phyloP scores from a whole-genome alignment of 2,113 vertebrate genomes.

The Crotalus tigris region DNA sequence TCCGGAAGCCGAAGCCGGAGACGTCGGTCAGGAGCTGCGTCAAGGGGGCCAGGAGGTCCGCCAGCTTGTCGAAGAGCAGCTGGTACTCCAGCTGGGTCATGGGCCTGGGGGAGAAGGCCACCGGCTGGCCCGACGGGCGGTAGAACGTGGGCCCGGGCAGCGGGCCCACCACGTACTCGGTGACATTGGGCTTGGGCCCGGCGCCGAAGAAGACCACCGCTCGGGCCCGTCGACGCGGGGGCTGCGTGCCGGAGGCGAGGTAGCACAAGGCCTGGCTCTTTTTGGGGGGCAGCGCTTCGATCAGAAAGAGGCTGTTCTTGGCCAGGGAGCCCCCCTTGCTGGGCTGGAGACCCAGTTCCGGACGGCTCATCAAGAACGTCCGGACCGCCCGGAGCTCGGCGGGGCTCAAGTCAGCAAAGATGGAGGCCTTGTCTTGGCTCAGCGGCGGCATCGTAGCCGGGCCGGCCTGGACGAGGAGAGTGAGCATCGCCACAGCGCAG shows the following conservation, averaged over 20 bases:
- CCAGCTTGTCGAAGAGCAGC: constrained; percentile 60
- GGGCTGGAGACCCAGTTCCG: constrained; percentile 70
- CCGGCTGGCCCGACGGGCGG: constrained; percentile 31
- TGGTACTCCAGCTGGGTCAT: constrained; percentile 66
- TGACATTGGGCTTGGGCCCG: constrained; percentile 73
- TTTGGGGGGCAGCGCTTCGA: constrained; percentile 82
- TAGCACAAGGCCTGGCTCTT: constrained; percentile 77
- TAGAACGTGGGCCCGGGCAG: constrained; percentile 74
- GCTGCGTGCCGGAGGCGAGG: constrained; percentile 69
- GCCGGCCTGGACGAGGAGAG: fast-evolving
- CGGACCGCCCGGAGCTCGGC: constrained; percentile 74
- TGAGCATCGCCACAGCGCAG: fast-evolving
- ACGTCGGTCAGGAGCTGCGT: constrained; percentile 70
- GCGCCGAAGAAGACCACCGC: constrained; percentile 79
- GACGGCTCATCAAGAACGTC: constrained; percentile 71
- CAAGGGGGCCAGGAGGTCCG: constrained; percentile 56
- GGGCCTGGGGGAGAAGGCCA: constrained; percentile 76
- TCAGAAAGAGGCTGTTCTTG: constrained; percentile 84
- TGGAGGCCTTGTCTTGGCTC: constrained; percentile 27
- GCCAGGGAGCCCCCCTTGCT: constrained; percentile 50
- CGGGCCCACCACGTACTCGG: constrained; percentile 81
- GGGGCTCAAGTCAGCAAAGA: constrained; percentile 81
- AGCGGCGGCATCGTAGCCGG: fast-evolving
- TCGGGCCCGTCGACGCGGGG: constrained; percentile 76
- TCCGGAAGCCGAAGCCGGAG: constrained; percentile 74